Percentiles rank a stretch among this genome's conserved stretches.
Conservation (phyloP, 2,888 invertebrate genomes). For the Anorthoa munda region DNA sequence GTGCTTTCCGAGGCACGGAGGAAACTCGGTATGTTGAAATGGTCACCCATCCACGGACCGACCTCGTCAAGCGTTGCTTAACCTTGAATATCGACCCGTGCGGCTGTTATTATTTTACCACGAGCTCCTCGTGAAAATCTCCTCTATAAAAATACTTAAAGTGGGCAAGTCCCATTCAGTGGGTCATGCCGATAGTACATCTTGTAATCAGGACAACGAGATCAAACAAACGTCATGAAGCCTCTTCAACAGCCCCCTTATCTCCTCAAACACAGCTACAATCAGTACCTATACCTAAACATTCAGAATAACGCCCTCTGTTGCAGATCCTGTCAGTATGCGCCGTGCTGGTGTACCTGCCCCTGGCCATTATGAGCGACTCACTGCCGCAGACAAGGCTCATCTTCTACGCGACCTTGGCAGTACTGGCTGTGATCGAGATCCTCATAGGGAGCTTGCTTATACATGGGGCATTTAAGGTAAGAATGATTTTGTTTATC, state of each 20-base stretch:
- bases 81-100: no score
- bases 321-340: constrained; percentile 74
- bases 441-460: constrained; percentile 75
- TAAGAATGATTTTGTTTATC: constrained; percentile 48
- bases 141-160: no score
- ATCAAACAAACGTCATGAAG: constrained; percentile 8
- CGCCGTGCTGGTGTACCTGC: constrained; percentile 73
- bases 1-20: no score
- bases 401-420: constrained; percentile 74
- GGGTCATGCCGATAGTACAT: neutral
- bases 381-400: constrained; percentile 68
- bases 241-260: constrained; percentile 16
- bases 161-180: neutral
- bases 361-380: constrained; percentile 70
- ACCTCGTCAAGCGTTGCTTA: no score
- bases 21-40: no score
- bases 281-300: neutral
- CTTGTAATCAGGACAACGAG: neutral
- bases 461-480: constrained; percentile 79
- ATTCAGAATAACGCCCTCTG: constrained; percentile 3
- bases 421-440: constrained; percentile 70
- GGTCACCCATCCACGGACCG: no score
- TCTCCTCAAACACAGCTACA: constrained; percentile 10
- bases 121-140: no score
- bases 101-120: no score